Evolutionary conservation across 2,797 vertebrate genomes (phyloP).

Genomic region (Tolypeutes matacus): DNA sequence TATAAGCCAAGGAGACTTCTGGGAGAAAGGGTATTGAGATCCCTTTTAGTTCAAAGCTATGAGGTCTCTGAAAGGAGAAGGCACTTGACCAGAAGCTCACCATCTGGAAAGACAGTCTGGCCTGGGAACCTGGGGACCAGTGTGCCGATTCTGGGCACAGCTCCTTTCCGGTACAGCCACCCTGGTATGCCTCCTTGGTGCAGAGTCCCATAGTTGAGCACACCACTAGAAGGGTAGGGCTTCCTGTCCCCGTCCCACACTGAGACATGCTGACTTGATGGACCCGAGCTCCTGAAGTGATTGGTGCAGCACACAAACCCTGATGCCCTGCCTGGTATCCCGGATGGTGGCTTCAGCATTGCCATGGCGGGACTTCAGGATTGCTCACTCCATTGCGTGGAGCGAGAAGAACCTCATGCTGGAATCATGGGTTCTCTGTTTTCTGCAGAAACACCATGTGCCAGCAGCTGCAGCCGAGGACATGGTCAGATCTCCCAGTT

Average conservation of each 20-base stretch:
- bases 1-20: not conserved
- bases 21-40: not conserved
- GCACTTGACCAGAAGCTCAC: not conserved
- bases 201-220: not conserved
- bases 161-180: not conserved
- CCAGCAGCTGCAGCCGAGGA: not conserved
- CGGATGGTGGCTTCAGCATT: not conserved
- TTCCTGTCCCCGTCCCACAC: not conserved
- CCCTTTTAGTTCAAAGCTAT: not conserved
- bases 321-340: not conserved
- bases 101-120: not conserved
- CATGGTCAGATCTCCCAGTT: not conserved
- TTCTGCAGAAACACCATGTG: not conserved
- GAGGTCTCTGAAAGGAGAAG: not conserved
- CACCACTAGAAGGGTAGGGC: not conserved
- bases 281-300: accelerated
- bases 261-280: not conserved
- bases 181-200: not conserved
- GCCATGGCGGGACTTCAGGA: not conserved
- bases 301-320: not conserved
- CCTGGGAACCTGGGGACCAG: not conserved
- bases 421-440: not conserved
- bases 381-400: accelerated
- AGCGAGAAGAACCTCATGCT: not conserved
- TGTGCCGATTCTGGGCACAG: not conserved